Conservation (phyloP, 2,888 invertebrate species). For the Lapara coniferarum region DNA sequence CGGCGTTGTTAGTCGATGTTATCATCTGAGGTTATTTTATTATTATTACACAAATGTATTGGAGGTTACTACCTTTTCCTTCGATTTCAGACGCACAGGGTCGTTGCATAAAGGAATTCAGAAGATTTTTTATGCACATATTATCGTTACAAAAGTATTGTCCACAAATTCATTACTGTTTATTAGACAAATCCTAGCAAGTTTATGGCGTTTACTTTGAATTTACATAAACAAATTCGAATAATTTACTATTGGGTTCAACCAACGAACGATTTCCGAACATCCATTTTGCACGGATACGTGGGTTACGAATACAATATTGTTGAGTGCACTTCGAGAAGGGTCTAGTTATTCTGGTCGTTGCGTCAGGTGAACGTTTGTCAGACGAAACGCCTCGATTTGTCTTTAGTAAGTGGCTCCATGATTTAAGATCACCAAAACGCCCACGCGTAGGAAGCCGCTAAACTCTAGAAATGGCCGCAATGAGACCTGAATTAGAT, state of each 20-base stretch:
- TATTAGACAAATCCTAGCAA: not conserved
- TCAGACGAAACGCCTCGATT: constrained; percentile 69
- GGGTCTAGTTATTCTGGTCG: constrained; percentile 6
- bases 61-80: constrained; percentile 4
- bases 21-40: constrained; percentile 13
- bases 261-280: not conserved
- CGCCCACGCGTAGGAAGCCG: constrained; percentile 67
- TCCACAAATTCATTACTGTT: not conserved
- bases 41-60: constrained; percentile 13
- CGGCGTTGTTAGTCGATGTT: not conserved
- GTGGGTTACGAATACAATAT: not conserved
- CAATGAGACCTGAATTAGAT: constrained; percentile 55
- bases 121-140: not conserved
- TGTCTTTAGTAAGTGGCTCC: constrained; percentile 69
- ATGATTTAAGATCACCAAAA: constrained; percentile 65
- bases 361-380: constrained; percentile 46
- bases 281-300: not conserved
- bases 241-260: constrained; percentile 1
- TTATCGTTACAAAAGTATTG: not conserved
- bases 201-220: too few relatives aligned
- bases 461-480: constrained; percentile 64
- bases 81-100: not conserved
- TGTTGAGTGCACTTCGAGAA: not conserved
- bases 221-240: not conserved
- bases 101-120: not conserved